Conservation (phyloP, 2,888 invertebrate genomes). For the Octonoba sinensis region DNA sequence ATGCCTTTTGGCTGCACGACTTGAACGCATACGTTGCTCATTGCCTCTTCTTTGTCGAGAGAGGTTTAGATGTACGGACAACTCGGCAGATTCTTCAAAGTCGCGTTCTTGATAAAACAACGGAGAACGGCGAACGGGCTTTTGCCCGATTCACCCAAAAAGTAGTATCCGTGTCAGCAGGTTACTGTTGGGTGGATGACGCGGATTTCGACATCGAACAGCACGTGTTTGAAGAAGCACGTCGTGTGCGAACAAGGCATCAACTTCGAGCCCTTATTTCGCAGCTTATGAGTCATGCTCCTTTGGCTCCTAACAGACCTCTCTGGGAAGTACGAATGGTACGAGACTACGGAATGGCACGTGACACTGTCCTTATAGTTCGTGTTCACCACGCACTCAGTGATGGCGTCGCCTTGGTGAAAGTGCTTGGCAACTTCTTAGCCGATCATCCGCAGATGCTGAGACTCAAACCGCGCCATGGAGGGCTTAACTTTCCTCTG, state of each 20-base stretch:
- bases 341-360: slow-evolving; percentile 71
- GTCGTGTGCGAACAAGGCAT: slow-evolving; percentile 69
- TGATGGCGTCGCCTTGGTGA: slow-evolving; percentile 74
- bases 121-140: slow-evolving; percentile 70
- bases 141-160: slow-evolving; percentile 74
- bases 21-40: slow-evolving; percentile 71
- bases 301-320: slow-evolving; percentile 72
- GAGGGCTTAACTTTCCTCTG: slow-evolving; percentile 71
- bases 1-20: slow-evolving; percentile 73
- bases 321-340: slow-evolving; percentile 75
- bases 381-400: slow-evolving; percentile 74
- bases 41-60: slow-evolving; percentile 74
- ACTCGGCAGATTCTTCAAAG: slow-evolving; percentile 73
- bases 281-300: slow-evolving; percentile 71
- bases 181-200: slow-evolving; percentile 74
- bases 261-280: slow-evolving; percentile 73
- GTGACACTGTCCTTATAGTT: slow-evolving; percentile 73
- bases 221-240: slow-evolving; percentile 73
- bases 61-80: slow-evolving; percentile 72
- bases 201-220: slow-evolving; percentile 73
- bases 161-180: slow-evolving; percentile 69
- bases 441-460: slow-evolving; percentile 64
- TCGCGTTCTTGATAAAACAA: slow-evolving; percentile 72
- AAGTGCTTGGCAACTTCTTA: slow-evolving; percentile 67
- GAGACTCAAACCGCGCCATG: slow-evolving; percentile 71